Evolutionary conservation across 1,140 invertebrate genomes (phyloP), one percentile per base, ranked within the genome.

Genomic region (Pogonomyrmex californicus): DNA sequence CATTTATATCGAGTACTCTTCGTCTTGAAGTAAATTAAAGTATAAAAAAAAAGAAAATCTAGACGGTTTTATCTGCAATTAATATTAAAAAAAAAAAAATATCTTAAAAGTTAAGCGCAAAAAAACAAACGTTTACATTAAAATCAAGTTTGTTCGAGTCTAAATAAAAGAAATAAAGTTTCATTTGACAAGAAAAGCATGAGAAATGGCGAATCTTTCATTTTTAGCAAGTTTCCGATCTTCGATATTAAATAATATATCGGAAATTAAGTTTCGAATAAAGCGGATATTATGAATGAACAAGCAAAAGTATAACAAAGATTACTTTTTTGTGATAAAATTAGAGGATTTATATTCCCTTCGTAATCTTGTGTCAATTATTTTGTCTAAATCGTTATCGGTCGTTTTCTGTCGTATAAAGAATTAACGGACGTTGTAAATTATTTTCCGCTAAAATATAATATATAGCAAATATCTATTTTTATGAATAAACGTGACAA

Each of bases 281-380:
- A 51, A 51, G n/a, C 12, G 1, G 5, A 17, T 17, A 9, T 36
- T 4, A 12, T 12, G 33, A 12, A 60, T 1, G 7, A 51, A 71
- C 10, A 33, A 1, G n/a, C n/a, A 44, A 54, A 36, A 36, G 7
- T 38, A n/a, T 17, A 54, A 73, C 6, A 36, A 36, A 54, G n/a
- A 41, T 23, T n/a, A 1, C 38, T 73, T 56, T 23, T 0, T 17
- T 14, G 23, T 23, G 51, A 56, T 56, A 73, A 73, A 73, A 73
- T 5, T 23, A 54, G 4, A n/a, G 17, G 33, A 14, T 56, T 73
- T 73, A 73, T 41, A 58, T 73, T 56, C 17, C 14, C 41, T 1
- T 73, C n/a, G 23, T 41, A 75, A 75, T 75, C n/a, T 75, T 75
- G 36, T 33, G 51, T 75, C 70, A 73, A 56, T 73, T 73, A 17